Evolutionary conservation across 2,888 invertebrate species (phyloP), one percentile per base, ranked within the genome.

Genomic region (Emesis castigata): DNA sequence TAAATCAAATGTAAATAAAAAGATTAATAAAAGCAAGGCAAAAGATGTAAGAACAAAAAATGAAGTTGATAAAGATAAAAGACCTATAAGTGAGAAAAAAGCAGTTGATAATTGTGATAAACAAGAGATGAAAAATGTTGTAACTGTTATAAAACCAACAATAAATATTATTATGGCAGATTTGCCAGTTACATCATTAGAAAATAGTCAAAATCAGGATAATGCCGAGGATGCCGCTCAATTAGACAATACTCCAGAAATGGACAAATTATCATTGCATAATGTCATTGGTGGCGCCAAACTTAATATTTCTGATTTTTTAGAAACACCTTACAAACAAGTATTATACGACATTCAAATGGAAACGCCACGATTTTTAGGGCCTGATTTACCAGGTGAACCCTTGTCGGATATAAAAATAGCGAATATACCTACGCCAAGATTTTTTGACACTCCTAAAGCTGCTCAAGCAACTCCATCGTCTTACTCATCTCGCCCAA

Each of bases 281-380:
- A 95, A 95, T 87, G 93, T 89, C 58, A 93, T 95, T 53, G 94
- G 94, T 53, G 58, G 58, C 1, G 92, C 91, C 5, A 95, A 93
- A 87, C 89, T 95, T 39, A 95, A 95, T 82, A 92, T 95, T 83
- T 94, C 94, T 3, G 93, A 94, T 77, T 89, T 96, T 11, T 90
- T 97, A 53, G 96, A 96, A 86, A 97, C 97, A 1, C 97, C 97
- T 0, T 96, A 96, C 79, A 97, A 97, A 88, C 93, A 93, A 83
- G 93, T 93, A 58, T 85, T 94, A 0, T 92, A 93, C 84, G 93
- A 95, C 86, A 94, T 95, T 31, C 92, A 93, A 89, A 93, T 96
- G 91, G 96, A 96, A 75, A 97, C 97, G 2, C 97, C 97, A 0
- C 95, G 94, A 58, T 96, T 96, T 86, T 90, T 96, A 73, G 93